These are phyloP conservation scores for Mungos mungo DNA, from an alignment of 2,113 vertebrate genomes.

Conservation along the genomic window DNA sequence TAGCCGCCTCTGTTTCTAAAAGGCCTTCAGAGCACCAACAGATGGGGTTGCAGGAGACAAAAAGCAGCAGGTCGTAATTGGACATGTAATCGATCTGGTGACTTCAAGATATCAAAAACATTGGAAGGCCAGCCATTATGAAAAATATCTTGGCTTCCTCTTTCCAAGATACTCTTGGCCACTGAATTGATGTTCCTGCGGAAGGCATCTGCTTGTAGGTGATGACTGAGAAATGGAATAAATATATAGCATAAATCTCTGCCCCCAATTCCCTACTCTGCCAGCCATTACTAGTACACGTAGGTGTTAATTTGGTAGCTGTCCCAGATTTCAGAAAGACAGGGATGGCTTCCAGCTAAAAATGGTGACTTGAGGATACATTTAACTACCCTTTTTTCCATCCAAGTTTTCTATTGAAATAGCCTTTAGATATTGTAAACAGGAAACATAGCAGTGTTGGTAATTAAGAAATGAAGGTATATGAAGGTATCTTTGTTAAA, in stretches of 20 bases:
- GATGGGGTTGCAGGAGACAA: neutral
- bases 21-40: neutral
- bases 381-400: constrained; percentile 47
- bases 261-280: constrained; percentile 42
- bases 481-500: constrained; percentile 3
- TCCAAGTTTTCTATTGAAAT: constrained; percentile 50
- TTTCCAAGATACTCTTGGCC: constrained; percentile 67
- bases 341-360: constrained; percentile 63
- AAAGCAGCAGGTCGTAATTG: neutral
- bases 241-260: constrained; percentile 58
- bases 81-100: neutral
- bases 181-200: constrained; percentile 44
- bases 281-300: constrained; percentile 63
- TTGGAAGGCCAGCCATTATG: neutral
- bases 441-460: neutral
- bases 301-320: constrained; percentile 63
- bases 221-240: constrained; percentile 63
- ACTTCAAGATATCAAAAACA: constrained; percentile 42
- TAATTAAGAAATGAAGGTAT: constrained; percentile 6
- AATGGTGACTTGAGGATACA: constrained; percentile 59
- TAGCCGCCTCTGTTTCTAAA: neutral
- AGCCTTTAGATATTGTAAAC: neutral
- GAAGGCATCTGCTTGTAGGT: constrained; percentile 74
- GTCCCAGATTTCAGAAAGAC: constrained; percentile 67
- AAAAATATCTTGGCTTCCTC: constrained; percentile 40